These are phyloP conservation scores for Sycobia sp. DNA, from an alignment of 1,140 invertebrate genomes.

Conservation along the genomic window DNA sequence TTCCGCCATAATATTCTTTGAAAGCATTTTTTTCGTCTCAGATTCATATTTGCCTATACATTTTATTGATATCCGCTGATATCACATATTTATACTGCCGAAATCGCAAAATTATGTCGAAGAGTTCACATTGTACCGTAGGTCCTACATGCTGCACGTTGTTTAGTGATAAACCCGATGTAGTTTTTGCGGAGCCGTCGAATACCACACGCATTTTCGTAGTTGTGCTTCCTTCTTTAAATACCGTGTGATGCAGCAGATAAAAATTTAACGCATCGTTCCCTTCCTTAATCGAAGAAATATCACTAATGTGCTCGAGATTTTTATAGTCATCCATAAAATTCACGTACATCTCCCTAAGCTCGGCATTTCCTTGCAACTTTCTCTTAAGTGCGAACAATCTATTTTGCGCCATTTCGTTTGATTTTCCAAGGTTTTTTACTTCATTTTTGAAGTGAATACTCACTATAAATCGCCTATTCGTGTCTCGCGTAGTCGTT, in stretches of 20 bases:
- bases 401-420: conserved; percentile 18
- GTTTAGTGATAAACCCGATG: conserved; percentile 27
- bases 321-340: conserved; percentile 12
- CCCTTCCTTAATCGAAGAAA: not conserved
- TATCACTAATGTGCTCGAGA: conserved; percentile 49
- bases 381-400: conserved; percentile 35
- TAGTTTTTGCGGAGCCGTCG: conserved; percentile 38
- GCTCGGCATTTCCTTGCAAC: conserved; percentile 28
- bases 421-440: not conserved
- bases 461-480: not conserved
- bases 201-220: conserved; percentile 34
- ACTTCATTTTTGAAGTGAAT: not conserved
- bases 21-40: not conserved
- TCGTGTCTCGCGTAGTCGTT: not conserved
- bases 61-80: conserved; percentile 11
- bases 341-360: conserved; percentile 40
- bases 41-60: conserved; percentile 30
- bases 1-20: conserved; percentile 32
- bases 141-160: not conserved
- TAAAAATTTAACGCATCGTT: not conserved
- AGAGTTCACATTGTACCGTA: not conserved
- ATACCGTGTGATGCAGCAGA: conserved; percentile 20
- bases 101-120: conserved; percentile 4
- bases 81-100: not conserved
- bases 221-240: conserved; percentile 10